Conservation (phyloP, 1,140 invertebrate species). For the Drosophila kikkawai region DNA sequence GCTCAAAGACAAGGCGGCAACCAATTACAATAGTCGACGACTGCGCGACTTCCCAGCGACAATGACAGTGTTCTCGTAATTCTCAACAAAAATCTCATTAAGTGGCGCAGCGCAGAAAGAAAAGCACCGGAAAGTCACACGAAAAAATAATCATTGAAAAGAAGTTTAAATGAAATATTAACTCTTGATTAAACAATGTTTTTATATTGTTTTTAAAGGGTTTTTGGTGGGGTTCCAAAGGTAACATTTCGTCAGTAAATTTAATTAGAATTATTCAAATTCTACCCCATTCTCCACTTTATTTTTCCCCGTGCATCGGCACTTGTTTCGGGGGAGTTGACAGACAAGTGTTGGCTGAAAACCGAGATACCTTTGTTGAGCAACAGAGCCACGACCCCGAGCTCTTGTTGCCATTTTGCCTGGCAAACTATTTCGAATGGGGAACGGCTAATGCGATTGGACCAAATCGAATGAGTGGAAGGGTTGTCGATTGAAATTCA, state of each 20-base stretch:
- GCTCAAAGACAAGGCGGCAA: constrained; percentile 67
- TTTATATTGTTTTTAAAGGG: background rate
- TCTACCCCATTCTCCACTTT: background rate
- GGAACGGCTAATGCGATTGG: constrained; percentile 66
- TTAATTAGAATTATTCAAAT: background rate
- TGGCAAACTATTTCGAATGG: constrained; percentile 57
- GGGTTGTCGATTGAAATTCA: constrained; percentile 74
- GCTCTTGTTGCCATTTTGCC: constrained; percentile 61
- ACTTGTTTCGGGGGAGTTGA: constrained; percentile 6
- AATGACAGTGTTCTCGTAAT: constrained; percentile 50
- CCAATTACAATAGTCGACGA: constrained; percentile 59
- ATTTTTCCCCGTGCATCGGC: constrained; percentile 3
- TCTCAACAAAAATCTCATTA: constrained; percentile 79
- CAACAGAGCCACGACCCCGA: constrained; percentile 5
- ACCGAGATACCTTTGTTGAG: constrained; percentile 21
- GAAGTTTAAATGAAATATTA: background rate
- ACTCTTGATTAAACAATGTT: background rate
- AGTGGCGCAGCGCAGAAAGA: constrained; percentile 43
- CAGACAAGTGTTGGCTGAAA: constrained; percentile 23
- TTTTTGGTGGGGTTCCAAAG: background rate
- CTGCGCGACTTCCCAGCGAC: constrained; percentile 33
- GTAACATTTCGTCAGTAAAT: background rate
- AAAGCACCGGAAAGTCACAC: constrained; percentile 1
- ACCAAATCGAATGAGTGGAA: constrained; percentile 38
- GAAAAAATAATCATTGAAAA: constrained; percentile 9